Base-by-base conservation (phyloP, 2,888 invertebrate species). In the Coelinius sp. region DNA sequence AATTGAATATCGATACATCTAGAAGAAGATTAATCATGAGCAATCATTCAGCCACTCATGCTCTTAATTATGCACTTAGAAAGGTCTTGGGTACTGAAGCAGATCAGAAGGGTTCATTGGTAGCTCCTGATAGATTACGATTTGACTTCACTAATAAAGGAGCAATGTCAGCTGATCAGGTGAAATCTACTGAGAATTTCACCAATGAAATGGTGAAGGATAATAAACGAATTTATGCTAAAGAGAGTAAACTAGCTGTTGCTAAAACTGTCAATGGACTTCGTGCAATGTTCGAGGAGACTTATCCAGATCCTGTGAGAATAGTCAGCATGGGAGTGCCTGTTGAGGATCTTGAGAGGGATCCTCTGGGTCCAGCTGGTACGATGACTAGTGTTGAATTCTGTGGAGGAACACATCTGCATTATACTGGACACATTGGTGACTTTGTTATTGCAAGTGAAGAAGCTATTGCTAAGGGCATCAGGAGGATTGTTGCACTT, bases 381-480 rank as follows among this genome's bases (percentile, higher is more conserved):
- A 91, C 92, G 64, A 90, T 93, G 73, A 98, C 98, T 0, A 98
- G 99, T 1, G 95, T 99, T 5, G 99, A 99, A 89, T 99, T 99
- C 89, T 99, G 99, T 88, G 99, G 99, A 71, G 99, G 99, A 80
- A 99, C 99, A 6, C 99, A 99, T 90, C 91, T 99, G 71, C 92
- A 93, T 80, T 93, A 94, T 80, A 94, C 97, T 20, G 95, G 97
- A 0, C 98, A 99, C 86, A 95, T 98, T 83, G 97, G 97, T 38
- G 94, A 96, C 81, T 97, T 99, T 89, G 95, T 98, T 1, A 98
- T 99, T 82, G 93, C 96, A 2, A 95, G 95, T 80, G 99, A 99
- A 90, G 99, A 99, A 89, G 99, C 99, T 10, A 99, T 99, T 79
- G 97, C 99, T 56, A 99, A 99, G 89, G 99, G 99, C 70, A 96